Percentiles rank a stretch among this genome's conserved stretches.
Evolutionary conservation across 1,140 invertebrate genomes (phyloP).

Genomic region (Bombus soroeensis): DNA sequence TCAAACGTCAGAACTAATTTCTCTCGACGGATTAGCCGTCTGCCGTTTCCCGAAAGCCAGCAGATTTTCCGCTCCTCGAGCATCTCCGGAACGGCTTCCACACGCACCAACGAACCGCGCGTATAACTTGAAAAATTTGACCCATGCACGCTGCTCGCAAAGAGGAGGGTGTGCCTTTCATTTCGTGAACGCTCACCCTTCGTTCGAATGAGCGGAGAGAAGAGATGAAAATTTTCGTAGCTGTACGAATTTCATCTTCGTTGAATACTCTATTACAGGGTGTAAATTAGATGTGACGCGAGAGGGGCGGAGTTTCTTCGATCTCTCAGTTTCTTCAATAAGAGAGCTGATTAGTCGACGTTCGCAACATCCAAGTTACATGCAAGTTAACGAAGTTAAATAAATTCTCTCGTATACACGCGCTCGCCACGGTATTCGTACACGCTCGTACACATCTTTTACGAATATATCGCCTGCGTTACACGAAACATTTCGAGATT

Average conservation of each 20-base stretch:
- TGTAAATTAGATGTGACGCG: constrained; percentile 64
- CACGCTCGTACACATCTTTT: no score
- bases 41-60: constrained; percentile 27
- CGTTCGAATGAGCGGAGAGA: constrained; percentile 44
- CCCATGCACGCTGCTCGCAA: constrained; percentile 19
- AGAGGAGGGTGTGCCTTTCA: constrained; percentile 65
- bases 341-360: no score
- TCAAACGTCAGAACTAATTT: constrained; percentile 43
- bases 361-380: no score
- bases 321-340: neutral
- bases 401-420: no score
- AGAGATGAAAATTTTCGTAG: constrained; percentile 21
- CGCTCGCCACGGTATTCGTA: no score
- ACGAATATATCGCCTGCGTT: no score
- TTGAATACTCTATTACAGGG: constrained; percentile 6
- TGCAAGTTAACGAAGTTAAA: no score
- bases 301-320: neutral
- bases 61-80: constrained; percentile 42
- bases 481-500: no score
- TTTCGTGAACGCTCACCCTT: constrained; percentile 59
- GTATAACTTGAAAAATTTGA: neutral
- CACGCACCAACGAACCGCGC: constrained; percentile 25
- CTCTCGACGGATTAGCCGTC: constrained; percentile 43
- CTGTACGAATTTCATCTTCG: constrained; percentile 45
- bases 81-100: constrained; percentile 1